Conservation (phyloP, 2,113 vertebrate species). For the Seriola dumerili region DNA sequence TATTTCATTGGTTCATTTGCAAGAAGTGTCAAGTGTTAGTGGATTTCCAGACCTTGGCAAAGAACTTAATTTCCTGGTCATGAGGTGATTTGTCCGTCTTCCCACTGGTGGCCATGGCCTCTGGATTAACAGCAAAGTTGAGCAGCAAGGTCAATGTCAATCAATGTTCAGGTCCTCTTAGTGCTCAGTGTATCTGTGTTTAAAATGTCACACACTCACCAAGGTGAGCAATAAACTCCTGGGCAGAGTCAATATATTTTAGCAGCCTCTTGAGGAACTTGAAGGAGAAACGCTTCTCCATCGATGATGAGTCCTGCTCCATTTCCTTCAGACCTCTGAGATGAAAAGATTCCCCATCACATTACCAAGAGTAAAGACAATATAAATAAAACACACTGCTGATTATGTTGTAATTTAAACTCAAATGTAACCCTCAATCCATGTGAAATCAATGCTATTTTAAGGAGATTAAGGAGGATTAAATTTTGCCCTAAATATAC, state of each 20-base stretch:
- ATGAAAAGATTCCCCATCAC: neutral
- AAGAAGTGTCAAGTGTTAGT: neutral
- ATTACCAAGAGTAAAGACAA: neutral
- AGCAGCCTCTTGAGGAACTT: conserved; percentile 96
- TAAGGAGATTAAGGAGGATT: neutral
- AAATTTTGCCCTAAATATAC: too few relatives aligned
- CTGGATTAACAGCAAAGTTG: conserved; percentile 76
- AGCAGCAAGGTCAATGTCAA: neutral
- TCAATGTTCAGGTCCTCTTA: neutral
- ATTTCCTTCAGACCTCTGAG: conserved; percentile 90
- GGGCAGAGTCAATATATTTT: conserved; percentile 94
- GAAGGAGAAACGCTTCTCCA: conserved; percentile 96
- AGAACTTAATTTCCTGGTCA: conserved; percentile 98
- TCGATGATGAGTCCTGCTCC: conserved; percentile 93
- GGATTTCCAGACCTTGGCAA: conserved; percentile 91
- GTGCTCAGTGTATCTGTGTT: neutral
- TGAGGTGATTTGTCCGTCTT: conserved; percentile 97
- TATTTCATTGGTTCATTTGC: neutral
- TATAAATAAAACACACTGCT: neutral
- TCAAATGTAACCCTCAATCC: neutral
- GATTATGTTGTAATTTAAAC: neutral
- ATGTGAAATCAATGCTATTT: neutral
- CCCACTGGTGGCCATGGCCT: conserved; percentile 95
- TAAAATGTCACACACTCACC: conserved; percentile 83
- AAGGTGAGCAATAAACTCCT: conserved; percentile 97